A percentile compares a stretch with the other conserved stretches of the same genome.
Conservation (phyloP, 2,888 invertebrate genomes). For the Ypsolopha sequella region DNA sequence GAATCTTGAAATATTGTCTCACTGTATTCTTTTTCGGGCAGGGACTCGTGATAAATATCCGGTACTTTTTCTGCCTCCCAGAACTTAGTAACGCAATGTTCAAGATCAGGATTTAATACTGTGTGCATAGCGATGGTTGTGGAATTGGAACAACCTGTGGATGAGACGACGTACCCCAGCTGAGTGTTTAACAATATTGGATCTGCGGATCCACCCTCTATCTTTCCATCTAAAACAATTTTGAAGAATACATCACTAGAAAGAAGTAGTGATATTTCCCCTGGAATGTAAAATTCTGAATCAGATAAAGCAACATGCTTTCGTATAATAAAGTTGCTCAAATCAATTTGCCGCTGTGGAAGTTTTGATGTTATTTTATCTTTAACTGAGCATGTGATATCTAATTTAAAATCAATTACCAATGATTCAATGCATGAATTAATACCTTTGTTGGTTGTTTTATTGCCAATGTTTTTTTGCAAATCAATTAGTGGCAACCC, state of each 20-base stretch:
- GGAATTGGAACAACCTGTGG: background rate
- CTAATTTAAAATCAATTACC: background rate
- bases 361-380: constrained; percentile 6
- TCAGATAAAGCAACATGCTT: constrained; percentile 1
- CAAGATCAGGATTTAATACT: constrained; percentile 1
- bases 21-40: constrained; percentile 5
- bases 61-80: constrained; percentile 8
- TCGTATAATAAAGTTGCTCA: constrained; percentile 3
- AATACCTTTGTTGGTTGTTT: background rate
- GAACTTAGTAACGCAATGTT: constrained; percentile 5
- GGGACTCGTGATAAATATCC: constrained; percentile 2
- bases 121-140: background rate
- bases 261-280: background rate
- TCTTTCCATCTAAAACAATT: background rate
- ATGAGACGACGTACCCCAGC: constrained; percentile 6
- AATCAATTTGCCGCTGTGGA: background rate
- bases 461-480: background rate
- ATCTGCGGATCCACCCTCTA: constrained; percentile 5
- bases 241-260: background rate
- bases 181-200: constrained; percentile 6
- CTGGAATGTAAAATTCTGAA: constrained; percentile 2
- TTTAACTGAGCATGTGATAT: constrained; percentile 1
- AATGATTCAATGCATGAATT: background rate
- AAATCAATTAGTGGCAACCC: background rate
- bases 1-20: constrained; percentile 1